Conservation (phyloP, 2,888 invertebrate genomes). For the Drosophila parthenogenetica region DNA sequence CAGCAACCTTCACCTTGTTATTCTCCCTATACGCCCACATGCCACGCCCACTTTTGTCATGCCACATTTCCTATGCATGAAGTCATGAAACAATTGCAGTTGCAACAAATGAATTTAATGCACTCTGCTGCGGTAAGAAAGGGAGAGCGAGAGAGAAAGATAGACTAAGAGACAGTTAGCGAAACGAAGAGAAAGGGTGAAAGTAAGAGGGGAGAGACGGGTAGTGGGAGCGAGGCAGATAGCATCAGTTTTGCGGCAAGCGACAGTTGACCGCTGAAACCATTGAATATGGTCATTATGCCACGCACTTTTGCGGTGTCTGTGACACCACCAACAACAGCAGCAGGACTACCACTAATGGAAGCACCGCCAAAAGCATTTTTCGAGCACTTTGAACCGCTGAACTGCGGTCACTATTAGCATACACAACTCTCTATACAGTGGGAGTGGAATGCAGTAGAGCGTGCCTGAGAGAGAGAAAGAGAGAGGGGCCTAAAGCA, state of each 20-base stretch:
- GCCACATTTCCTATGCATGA: conserved; percentile 6
- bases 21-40: conserved; percentile 16
- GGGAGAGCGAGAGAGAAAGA: no score
- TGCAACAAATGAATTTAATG: conserved; percentile 42
- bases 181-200: background rate
- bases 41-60: conserved; percentile 21
- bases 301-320: conserved; percentile 63
- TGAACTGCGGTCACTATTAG: conserved; percentile 32
- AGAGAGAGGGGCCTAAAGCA: background rate
- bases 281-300: conserved; percentile 66
- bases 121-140: conserved; percentile 26
- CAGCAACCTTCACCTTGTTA: conserved; percentile 78
- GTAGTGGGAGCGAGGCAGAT: background rate
- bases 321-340: conserved; percentile 4
- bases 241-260: conserved; percentile 47
- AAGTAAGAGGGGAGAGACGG: background rate
- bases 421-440: conserved; percentile 2
- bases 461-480: background rate
- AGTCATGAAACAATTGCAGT: conserved; percentile 31
- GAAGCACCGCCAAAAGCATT: conserved; percentile 9
- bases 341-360: conserved; percentile 1
- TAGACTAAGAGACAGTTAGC: no score
- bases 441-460: background rate
- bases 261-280: conserved; percentile 49
- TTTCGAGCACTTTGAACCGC: conserved; percentile 23